Conservation (phyloP, 2,888 invertebrate genomes). For the Caenorhabditis japonica region DNA sequence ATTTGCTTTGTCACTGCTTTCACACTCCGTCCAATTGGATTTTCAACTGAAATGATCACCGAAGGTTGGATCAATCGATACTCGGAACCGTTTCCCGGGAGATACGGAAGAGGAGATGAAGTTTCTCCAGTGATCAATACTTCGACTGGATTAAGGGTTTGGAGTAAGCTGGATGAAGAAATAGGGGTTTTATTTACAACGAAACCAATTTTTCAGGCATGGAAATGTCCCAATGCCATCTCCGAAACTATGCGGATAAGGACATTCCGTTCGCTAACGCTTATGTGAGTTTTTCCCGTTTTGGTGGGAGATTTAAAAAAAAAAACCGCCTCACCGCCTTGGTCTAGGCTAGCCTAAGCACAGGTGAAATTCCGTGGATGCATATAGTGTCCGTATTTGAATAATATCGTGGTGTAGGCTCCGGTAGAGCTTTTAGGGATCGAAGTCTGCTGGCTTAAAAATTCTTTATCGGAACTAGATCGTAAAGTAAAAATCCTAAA, state of each 20-base stretch:
- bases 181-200: no score
- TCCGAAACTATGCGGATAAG: conserved; percentile 35
- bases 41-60: conserved; percentile 64
- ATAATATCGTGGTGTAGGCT: no score
- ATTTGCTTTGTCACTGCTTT: conserved; percentile 89
- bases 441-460: no score
- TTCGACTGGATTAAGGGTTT: conserved; percentile 9
- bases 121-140: conserved; percentile 17
- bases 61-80: conserved; percentile 50
- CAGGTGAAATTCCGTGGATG: no score
- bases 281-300: conserved; percentile 31
- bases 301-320: no score
- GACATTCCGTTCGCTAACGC: conserved; percentile 38
- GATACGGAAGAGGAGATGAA: conserved; percentile 14
- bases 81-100: conserved; percentile 43
- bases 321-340: no score
- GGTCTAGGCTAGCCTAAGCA: no score
- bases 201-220: conserved; percentile 20
- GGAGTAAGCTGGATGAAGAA: conserved; percentile 18
- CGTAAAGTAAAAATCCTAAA: no score
- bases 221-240: conserved; percentile 47
- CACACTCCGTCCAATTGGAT: conserved; percentile 83
- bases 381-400: no score
- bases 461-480: no score
- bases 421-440: no score